phyloP scores from a whole-genome alignment of 2,797 vertebrate genomes.

The Odontamblyopus rebecca region DNA sequence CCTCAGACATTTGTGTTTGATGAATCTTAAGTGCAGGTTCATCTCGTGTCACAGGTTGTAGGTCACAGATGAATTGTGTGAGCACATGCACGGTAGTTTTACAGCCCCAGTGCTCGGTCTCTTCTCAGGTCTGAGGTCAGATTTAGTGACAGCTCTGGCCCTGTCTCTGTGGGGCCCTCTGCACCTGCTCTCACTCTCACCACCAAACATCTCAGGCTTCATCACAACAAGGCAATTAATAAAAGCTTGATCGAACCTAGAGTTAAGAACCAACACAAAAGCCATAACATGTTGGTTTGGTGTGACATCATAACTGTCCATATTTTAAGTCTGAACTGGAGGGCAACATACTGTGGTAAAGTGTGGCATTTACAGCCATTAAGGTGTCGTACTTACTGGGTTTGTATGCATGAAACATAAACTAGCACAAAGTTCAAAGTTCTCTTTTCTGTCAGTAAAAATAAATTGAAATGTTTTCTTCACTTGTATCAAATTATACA shows the following conservation, averaged over 20 bases:
- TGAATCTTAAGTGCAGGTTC: not conserved
- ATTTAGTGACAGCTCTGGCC: constrained; percentile 30
- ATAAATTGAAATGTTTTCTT: too few relatives aligned
- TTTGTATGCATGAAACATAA: not conserved
- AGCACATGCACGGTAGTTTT: not conserved
- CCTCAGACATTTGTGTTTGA: too few relatives aligned
- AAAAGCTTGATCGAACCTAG: too few relatives aligned
- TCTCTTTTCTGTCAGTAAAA: too few relatives aligned
- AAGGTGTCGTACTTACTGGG: not conserved
- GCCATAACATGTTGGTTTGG: not conserved
- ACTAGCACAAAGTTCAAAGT: not conserved
- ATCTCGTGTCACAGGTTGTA: not conserved
- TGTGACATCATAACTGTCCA: not conserved
- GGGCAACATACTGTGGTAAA: not conserved
- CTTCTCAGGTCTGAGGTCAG: constrained; percentile 9
- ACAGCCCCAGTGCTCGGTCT: not conserved
- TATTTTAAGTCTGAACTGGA: not conserved
- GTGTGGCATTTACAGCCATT: not conserved
- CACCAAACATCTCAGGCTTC: not conserved
- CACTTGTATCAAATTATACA: too few relatives aligned
- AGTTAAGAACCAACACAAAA: not conserved
- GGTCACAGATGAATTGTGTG: not conserved
- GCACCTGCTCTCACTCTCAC: constrained; percentile 26
- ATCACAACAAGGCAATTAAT: not conserved
- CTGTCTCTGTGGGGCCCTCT: constrained; percentile 1